Conservation (phyloP, 2,797 vertebrate species). For the Morus bassanus region DNA sequence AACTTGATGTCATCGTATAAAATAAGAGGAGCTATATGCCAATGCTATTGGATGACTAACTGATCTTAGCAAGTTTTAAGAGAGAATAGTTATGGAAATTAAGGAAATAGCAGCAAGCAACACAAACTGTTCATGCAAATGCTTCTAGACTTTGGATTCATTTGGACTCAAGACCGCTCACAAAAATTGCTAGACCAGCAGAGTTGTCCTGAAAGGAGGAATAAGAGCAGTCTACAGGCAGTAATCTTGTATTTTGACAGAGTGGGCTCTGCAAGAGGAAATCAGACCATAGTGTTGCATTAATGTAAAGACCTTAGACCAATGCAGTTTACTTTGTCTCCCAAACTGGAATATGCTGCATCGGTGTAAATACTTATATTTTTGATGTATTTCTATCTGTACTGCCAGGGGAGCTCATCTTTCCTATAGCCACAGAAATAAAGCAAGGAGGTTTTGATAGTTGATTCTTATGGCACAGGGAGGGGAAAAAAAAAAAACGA, state of each 20-base stretch:
- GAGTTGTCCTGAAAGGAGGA: background rate
- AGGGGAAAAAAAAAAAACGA: too few relatives aligned
- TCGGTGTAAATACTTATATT: background rate
- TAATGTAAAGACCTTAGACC: background rate
- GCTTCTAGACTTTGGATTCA: background rate
- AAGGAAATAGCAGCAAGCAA: background rate
- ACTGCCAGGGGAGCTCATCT: background rate
- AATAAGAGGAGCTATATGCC: background rate
- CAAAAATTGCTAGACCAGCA: background rate
- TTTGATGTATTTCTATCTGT: background rate
- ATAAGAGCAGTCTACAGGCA: background rate
- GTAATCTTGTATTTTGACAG: background rate
- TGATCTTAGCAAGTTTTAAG: background rate
- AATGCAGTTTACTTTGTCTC: background rate
- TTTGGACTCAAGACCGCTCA: background rate
- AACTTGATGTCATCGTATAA: background rate
- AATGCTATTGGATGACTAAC: background rate
- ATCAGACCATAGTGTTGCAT: background rate
- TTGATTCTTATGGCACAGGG: background rate
- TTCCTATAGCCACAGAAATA: background rate
- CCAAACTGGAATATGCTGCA: background rate
- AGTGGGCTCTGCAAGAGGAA: background rate
- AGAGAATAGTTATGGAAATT: background rate
- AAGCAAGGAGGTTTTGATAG: background rate
- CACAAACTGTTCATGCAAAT: background rate